Conservation (phyloP, 2,888 invertebrate species). For the Leptinotarsa juncta region DNA sequence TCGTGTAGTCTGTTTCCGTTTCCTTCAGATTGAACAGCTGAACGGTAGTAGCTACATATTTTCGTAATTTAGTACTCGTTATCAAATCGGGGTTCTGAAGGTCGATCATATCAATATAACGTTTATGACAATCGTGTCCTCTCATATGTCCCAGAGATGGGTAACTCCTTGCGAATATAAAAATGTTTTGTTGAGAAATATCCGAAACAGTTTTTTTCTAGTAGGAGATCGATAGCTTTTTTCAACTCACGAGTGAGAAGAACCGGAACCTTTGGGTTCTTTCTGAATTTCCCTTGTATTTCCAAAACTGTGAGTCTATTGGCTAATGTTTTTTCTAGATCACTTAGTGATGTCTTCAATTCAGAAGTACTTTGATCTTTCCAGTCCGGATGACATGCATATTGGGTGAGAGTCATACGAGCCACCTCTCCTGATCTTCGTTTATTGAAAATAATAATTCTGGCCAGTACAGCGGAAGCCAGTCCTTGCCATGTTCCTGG, state of each 20-base stretch:
- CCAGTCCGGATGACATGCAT: conserved; percentile 24
- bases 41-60: conserved; percentile 50
- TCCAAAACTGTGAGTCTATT: conserved; percentile 4
- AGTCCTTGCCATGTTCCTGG: conserved; percentile 10
- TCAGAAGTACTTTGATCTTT: conserved; percentile 21
- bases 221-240: background rate
- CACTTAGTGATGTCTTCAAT: conserved; percentile 21
- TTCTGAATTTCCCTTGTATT: conserved; percentile 8
- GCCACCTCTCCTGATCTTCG: conserved; percentile 29
- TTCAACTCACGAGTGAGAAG: conserved; percentile 4
- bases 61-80: conserved; percentile 36
- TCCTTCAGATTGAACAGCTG: conserved; percentile 43
- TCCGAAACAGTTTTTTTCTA: background rate
- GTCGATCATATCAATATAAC: background rate
- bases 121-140: conserved; percentile 37
- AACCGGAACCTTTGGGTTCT: conserved; percentile 1
- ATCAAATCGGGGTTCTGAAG: conserved; percentile 8
- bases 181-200: conserved; percentile 33
- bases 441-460: conserved; percentile 34
- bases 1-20: conserved; percentile 47
- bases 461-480: conserved; percentile 4
- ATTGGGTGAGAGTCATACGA: conserved; percentile 22
- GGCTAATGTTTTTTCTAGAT: conserved; percentile 25
- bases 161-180: conserved; percentile 38
- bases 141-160: conserved; percentile 30